Evolutionary conservation across 2,888 invertebrate genomes (phyloP).

Genomic region (Seladonia tumulorum): DNA sequence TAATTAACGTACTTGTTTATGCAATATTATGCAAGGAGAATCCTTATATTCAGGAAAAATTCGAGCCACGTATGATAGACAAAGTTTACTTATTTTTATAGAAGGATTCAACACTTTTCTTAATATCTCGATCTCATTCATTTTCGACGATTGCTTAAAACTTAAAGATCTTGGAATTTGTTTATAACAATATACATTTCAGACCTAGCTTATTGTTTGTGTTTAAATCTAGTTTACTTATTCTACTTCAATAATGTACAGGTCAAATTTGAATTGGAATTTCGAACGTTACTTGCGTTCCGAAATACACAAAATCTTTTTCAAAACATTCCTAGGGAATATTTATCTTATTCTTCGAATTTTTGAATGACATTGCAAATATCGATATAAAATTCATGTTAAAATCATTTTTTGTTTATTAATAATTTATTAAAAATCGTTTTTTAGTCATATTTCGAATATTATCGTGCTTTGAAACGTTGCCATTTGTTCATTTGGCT

Average conservation of each 20-base stretch:
- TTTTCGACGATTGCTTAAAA: not conserved
- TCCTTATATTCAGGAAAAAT: slow-evolving; percentile 67
- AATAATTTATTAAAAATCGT: too few species aligned
- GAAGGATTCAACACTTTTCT: slow-evolving; percentile 28
- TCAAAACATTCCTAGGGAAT: not conserved
- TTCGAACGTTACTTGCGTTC: slow-evolving; percentile 44
- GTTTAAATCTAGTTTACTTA: not conserved
- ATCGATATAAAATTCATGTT: not conserved
- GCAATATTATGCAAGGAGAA: slow-evolving; percentile 48
- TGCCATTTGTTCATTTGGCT: too few species aligned
- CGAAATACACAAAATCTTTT: slow-evolving; percentile 13
- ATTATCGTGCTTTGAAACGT: too few species aligned
- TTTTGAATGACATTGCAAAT: not conserved
- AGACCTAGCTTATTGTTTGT: not conserved
- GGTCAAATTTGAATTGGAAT: slow-evolving; percentile 34
- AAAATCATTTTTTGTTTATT: not conserved
- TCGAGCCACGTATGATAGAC: slow-evolving; percentile 67
- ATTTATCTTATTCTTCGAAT: not conserved
- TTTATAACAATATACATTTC: not conserved
- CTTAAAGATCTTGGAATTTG: not conserved
- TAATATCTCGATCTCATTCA: slow-evolving; percentile 32
- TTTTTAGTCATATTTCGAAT: too few species aligned
- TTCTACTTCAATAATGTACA: not conserved
- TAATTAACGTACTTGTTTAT: slow-evolving; percentile 55
- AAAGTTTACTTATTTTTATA: slow-evolving; percentile 50